Evolutionary conservation across 2,797 vertebrate genomes (phyloP).

Genomic region (Pseudotriccus pelzelni): DNA sequence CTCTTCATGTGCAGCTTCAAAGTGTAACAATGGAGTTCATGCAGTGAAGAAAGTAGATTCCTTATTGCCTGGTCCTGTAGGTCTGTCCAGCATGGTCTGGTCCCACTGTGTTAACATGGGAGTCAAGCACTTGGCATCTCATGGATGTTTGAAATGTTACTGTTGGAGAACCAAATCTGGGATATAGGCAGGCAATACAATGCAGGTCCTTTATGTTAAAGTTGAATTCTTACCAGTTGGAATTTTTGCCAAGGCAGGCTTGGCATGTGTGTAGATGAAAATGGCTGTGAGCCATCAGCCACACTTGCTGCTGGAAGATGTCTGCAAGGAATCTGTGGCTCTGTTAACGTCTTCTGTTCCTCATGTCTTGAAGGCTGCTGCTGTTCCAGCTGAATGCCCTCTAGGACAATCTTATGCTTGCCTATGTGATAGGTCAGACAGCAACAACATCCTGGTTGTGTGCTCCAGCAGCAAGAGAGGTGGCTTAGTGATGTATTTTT

Average conservation of each 20-base stretch:
- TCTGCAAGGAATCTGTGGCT: slow-evolving; percentile 49
- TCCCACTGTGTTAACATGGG: not conserved
- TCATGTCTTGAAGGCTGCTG: slow-evolving; percentile 47
- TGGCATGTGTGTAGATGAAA: slow-evolving; percentile 60
- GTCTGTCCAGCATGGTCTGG: slow-evolving; percentile 29
- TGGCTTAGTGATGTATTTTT: slow-evolving; percentile 80
- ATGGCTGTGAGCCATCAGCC: slow-evolving; percentile 63
- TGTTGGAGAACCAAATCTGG: slow-evolving; percentile 35
- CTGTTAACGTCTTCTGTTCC: not conserved
- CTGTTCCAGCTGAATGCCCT: slow-evolving; percentile 35
- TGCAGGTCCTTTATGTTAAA: slow-evolving; percentile 69
- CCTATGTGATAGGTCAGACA: slow-evolving; percentile 54
- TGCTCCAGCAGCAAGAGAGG: slow-evolving; percentile 54
- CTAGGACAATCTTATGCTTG: slow-evolving; percentile 48
- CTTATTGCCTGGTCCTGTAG: slow-evolving; percentile 59
- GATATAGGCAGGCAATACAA: slow-evolving; percentile 58
- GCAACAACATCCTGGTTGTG: slow-evolving; percentile 30
- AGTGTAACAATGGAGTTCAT: slow-evolving; percentile 6
- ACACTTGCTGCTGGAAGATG: slow-evolving; percentile 46
- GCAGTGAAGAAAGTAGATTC: slow-evolving; percentile 50
- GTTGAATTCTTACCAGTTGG: slow-evolving; percentile 60
- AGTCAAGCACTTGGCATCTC: not conserved
- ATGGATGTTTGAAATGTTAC: not conserved
- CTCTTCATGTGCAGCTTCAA: slow-evolving; percentile 47
- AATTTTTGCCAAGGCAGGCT: slow-evolving; percentile 67